phyloP scores from a whole-genome alignment of 92 coral and sea anemone genomes.

The Heteractis magnifica region DNA sequence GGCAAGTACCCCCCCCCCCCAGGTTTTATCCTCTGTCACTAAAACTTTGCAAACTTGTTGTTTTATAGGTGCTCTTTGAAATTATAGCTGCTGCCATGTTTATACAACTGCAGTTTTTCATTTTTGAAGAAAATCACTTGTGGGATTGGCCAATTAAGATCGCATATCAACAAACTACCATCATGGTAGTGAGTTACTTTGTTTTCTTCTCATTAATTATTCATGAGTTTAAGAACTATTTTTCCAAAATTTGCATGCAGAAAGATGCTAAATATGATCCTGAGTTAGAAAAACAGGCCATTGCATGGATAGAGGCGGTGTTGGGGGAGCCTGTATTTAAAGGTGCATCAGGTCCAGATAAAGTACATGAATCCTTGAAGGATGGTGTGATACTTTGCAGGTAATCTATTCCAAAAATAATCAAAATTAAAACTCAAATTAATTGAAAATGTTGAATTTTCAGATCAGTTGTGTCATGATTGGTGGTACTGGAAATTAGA shows the following conservation, averaged over 20 bases:
- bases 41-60: too few relatives aligned
- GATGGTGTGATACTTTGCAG: constrained; percentile 59
- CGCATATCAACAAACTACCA: neutral
- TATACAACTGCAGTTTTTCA: too few relatives aligned
- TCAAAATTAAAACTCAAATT: neutral
- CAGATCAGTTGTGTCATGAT: neutral
- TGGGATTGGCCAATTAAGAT: too few relatives aligned
- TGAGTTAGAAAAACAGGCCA: constrained; percentile 57
- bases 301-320: constrained; percentile 57
- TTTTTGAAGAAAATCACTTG: too few relatives aligned
- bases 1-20: too few relatives aligned
- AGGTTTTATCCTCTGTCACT: too few relatives aligned
- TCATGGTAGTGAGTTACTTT: too few relatives aligned
- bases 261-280: constrained; percentile 86
- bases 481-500: neutral
- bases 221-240: neutral
- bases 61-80: too few relatives aligned
- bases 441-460: neutral
- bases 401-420: constrained; percentile 33
- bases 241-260: constrained; percentile 26
- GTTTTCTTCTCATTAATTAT: too few relatives aligned
- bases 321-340: constrained; percentile 56
- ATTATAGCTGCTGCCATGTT: too few relatives aligned
- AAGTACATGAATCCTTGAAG: constrained; percentile 58
- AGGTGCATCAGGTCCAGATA: constrained; percentile 44